phyloP scores from a whole-genome alignment of 1,140 invertebrate species.

The Drosophila ercepeae region DNA sequence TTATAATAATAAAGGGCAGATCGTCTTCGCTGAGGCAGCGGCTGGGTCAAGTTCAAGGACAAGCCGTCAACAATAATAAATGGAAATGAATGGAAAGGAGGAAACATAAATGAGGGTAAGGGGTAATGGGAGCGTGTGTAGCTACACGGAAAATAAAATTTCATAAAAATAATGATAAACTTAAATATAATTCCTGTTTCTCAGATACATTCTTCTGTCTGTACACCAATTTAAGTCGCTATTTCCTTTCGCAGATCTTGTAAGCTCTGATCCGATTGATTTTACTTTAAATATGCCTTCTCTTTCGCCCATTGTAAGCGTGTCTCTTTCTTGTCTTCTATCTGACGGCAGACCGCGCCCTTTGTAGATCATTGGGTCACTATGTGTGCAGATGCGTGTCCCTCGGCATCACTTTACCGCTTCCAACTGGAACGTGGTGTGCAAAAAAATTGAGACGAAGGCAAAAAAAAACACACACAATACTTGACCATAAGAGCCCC shows the following conservation, averaged over 20 bases:
- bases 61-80: constrained; percentile 49
- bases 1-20: constrained; percentile 59
- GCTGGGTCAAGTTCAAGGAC: constrained; percentile 79
- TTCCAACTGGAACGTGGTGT: constrained; percentile 58
- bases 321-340: constrained; percentile 13
- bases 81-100: constrained; percentile 59
- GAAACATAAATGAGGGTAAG: constrained; percentile 22
- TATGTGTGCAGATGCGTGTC: constrained; percentile 42
- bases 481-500: constrained; percentile 26
- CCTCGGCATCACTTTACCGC: constrained; percentile 71
- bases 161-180: background rate
- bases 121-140: constrained; percentile 21
- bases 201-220: background rate
- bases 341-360: constrained; percentile 58
- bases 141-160: constrained; percentile 18
- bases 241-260: constrained; percentile 1
- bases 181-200: background rate
- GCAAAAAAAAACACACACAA: constrained; percentile 2
- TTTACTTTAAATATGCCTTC: constrained; percentile 44
- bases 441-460: constrained; percentile 9
- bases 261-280: constrained; percentile 45
- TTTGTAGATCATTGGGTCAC: constrained; percentile 81
- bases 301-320: constrained; percentile 20
- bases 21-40: constrained; percentile 49
- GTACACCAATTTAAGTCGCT: background rate